Evolutionary conservation across 1,140 invertebrate genomes (phyloP), one percentile per base, ranked within the genome.

Genomic region (Nasonia giraulti): DNA sequence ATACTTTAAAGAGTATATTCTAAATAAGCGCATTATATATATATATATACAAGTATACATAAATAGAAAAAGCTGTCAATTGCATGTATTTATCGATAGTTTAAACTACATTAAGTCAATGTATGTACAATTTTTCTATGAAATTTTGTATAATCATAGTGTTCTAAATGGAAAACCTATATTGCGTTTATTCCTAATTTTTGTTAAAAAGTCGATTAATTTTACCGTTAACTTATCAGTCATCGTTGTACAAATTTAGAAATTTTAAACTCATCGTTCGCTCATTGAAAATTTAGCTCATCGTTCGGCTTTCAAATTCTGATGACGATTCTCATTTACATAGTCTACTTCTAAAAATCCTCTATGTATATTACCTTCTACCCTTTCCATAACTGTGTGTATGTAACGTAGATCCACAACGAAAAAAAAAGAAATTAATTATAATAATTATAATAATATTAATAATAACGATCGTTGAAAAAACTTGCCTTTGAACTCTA

Each of bases 401-500:
- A 10, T 81, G 27, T 66, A 82, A 79, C 33, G 40, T 86, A 86
- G 68, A 80, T 23, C 71, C 20, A 86, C 85, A 86, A 86, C 85
- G 85, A 83, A 86, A 74, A 80, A 71, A 47, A 77, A 31, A 55
- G 0, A 68, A 78, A 66, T 66, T 66, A 83, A 77, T 27, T 77
- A 69, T 62, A n/a, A 62, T 62, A n/a, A 62, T 62, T 62, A n/a
- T 62, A 62, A n/a, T 62, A 62, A 62, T 62, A 62, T 62, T 62
- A 62, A 62, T 76, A 75, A 76, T 78, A 78, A 77, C 71, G 33
- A 82, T 78, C 31, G 75, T 82, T 78, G 75, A 76, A 50, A 85
- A 82, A 80, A 82, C 80, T 86, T 82, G 80, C 85, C 80, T 86
- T 86, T 71, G 37, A 85, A 85, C 73, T 77, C 40, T 55, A 78